phyloP scores from a whole-genome alignment of 2,888 invertebrate genomes.

The Polia nebulosa region DNA sequence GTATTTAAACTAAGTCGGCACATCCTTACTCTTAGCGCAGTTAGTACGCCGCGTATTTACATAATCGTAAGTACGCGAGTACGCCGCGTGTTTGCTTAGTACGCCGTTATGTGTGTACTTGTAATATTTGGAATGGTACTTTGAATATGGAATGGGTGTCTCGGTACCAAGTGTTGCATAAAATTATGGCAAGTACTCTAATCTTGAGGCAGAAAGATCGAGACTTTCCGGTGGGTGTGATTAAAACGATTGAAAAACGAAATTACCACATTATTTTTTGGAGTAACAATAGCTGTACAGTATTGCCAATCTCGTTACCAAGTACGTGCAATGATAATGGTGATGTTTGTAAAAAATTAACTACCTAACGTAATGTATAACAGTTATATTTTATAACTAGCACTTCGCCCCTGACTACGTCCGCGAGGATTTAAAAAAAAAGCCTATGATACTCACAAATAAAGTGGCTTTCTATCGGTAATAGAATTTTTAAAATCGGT shows the following conservation, averaged over 20 bases:
- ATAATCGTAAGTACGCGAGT: conserved; percentile 58
- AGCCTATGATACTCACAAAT: too few relatives aligned
- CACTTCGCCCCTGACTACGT: too few relatives aligned
- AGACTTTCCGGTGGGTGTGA: not conserved
- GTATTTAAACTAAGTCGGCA: conserved; percentile 52
- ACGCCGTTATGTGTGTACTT: conserved; percentile 54
- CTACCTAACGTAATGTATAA: too few relatives aligned
- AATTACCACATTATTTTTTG: not conserved
- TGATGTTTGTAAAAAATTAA: not conserved
- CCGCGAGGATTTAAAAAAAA: too few relatives aligned
- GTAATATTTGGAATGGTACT: conserved; percentile 43
- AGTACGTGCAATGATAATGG: not conserved
- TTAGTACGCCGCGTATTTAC: conserved; percentile 58
- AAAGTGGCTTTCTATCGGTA: too few relatives aligned
- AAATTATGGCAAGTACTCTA: conserved; percentile 8
- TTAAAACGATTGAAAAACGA: conserved; percentile 10
- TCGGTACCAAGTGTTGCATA: not conserved
- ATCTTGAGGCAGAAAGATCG: conserved; percentile 4
- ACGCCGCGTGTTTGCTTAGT: conserved; percentile 49
- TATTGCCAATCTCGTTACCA: too few relatives aligned
- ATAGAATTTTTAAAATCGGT: too few relatives aligned
- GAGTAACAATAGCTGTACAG: not conserved
- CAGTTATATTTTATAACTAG: too few relatives aligned
- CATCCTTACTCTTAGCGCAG: conserved; percentile 37
- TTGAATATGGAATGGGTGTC: conserved; percentile 32